Conservation (phyloP, 1,140 invertebrate genomes). For the Pseudachorutes palmiensis region DNA sequence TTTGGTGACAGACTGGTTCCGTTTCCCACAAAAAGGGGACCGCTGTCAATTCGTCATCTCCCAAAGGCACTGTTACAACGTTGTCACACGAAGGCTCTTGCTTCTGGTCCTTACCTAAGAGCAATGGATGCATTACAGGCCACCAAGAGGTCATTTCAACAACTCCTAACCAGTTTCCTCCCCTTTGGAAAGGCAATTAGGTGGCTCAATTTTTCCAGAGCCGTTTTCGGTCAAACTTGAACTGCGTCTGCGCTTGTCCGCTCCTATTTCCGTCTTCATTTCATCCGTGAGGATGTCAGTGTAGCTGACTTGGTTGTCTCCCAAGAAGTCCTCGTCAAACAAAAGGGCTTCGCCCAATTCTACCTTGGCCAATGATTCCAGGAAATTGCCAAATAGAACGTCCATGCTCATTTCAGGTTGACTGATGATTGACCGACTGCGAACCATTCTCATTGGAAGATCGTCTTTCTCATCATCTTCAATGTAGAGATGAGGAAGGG, state of each 20-base stretch:
- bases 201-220: neutral
- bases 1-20: conserved; percentile 9
- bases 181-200: neutral
- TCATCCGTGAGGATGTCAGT: neutral
- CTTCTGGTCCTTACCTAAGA: neutral
- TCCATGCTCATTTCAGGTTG: neutral
- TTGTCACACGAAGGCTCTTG: neutral
- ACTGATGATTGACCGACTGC: conserved; percentile 1
- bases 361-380: neutral
- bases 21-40: conserved; percentile 23
- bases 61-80: conserved; percentile 16
- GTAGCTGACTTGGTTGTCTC: conserved; percentile 8
- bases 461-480: neutral
- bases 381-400: neutral
- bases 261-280: conserved; percentile 5
- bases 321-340: conserved; percentile 16
- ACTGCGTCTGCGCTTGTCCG: too few relatives aligned
- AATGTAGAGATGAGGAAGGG: conserved; percentile 1
- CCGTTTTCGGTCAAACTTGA: neutral
- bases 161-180: neutral
- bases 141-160: neutral
- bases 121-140: neutral
- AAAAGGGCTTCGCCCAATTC: neutral
- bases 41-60: conserved; percentile 15
- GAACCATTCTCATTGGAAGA: conserved; percentile 13